Evolutionary conservation across 2,888 invertebrate genomes (phyloP).

Genomic region (Mythimna ferrago): DNA sequence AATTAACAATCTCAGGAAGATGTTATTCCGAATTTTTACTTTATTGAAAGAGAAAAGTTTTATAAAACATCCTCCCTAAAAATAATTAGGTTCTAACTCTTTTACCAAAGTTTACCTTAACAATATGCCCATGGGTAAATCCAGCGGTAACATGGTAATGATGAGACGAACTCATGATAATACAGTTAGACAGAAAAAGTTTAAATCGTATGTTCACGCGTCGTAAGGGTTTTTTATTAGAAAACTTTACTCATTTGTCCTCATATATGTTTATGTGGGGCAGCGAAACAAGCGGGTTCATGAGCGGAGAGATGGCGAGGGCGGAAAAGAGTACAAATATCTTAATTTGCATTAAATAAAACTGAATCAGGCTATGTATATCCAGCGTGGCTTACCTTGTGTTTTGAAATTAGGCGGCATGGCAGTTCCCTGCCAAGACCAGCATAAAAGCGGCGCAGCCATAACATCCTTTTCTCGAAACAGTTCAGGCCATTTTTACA

Average conservation of each 20-base stretch:
- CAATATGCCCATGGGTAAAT: conserved; percentile 38
- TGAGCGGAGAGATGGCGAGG: neutral
- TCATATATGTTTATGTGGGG: conserved; percentile 47
- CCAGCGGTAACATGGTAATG: conserved; percentile 36
- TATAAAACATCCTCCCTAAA: conserved; percentile 29
- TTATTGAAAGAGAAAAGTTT: conserved; percentile 32
- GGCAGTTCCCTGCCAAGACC: too few relatives aligned
- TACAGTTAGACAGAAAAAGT: conserved; percentile 58
- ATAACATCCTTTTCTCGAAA: too few relatives aligned
- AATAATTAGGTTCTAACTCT: conserved; percentile 40
- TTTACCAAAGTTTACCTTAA: conserved; percentile 34
- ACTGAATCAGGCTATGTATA: too few relatives aligned
- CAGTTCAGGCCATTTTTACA: too few relatives aligned
- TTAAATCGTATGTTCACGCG: conserved; percentile 59
- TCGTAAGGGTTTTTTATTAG: conserved; percentile 62
- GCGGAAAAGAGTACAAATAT: neutral
- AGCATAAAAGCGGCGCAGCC: too few relatives aligned
- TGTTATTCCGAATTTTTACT: conserved; percentile 15
- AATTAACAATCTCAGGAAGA: conserved; percentile 5
- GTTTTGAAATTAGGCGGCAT: neutral
- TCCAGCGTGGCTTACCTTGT: too few relatives aligned
- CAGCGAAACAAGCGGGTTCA: conserved; percentile 7
- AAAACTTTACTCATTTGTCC: conserved; percentile 67
- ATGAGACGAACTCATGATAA: conserved; percentile 53
- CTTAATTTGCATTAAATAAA: too few relatives aligned